Base-by-base conservation (phyloP, 2,113 vertebrate genomes). In the Phalacrocorax pelagicus region DNA sequence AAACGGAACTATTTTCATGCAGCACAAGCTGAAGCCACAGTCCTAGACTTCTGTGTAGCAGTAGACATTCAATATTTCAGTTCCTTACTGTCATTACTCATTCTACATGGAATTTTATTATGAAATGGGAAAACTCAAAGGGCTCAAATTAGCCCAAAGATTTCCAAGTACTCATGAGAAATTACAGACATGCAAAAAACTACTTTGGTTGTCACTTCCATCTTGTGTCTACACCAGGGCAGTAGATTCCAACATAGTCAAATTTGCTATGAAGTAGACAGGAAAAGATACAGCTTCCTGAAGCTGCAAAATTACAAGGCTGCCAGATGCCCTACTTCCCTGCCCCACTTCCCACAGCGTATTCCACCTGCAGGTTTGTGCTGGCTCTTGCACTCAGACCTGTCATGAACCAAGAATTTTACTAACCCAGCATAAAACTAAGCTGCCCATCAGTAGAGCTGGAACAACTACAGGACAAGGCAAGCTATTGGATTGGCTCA, bases 171-270 rank as follows among this genome's bases (percentile, higher is more conserved):
- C n/a, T 52, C 17, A n/a, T 9, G 10, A 70, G 6, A 63, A 82
- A 36, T 0, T 0, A 74, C 0, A 2, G 38, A 47, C 15, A 47
- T 36, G 15, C 34, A 63, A 77, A 73, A 80, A 54, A 3, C 10
- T 57, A 49, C 47, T 70, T 4, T 6, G 5, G 9, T 66, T 67
- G 11, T 49, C 62, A 51, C 26, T 75, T 90, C n/a, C 61, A 40
- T 61, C 70, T 88, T 61, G 2, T 52, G n/a, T 26, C 66, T 34
- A 86, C 46, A 94, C 9, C 49, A 46, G 30, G 44, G 40, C 9
- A 88, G 44, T 3, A 86, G 52, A 75, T 85, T 17, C 27, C 23
- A 72, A 11, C 27, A 47, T 0, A 79, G 34, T 40, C 17, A 36
- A 78, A 52, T 82, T 52, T 57, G 16, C 54, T 89, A 38, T 38